Base-by-base conservation (phyloP, 1,140 invertebrate genomes). In the Leptoteleia sp. region DNA sequence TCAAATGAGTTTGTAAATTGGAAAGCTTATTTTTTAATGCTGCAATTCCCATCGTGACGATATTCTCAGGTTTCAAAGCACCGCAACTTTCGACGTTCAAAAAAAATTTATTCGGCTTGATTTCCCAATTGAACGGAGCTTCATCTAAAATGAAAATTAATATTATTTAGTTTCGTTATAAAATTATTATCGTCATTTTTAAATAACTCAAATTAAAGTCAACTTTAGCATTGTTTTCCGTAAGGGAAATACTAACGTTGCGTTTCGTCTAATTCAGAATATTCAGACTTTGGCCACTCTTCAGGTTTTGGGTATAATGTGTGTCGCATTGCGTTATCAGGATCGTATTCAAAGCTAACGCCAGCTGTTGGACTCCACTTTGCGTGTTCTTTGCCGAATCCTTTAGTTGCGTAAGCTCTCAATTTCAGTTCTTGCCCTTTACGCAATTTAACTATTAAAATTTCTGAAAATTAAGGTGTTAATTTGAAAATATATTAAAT, bases 341-440 rank as follows among this genome's bases (percentile, higher is more conserved):
- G 99, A 91, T 99, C 99, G 92, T 99, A 99, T 90, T 99, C 98
- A 90, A 99, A 99, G 31, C 95, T 95, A 8, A 99, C 98, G 61
- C 97, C 97, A 76, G 96, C 96, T 1, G 98, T 99, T 8, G 98
- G 98, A 91, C 99, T 99, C 98, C 98, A 99, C 89, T 99, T 99
- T 0, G 99, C 98, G 91, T 99, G 99, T 87, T 99, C 99, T 88
- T 99, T 99, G 1, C 97, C 98, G 91, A 99, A 99, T 19, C 98
- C 93, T 89, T 95, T 95, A 79, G 98, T 97, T 0, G 98, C 99
- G 92, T 97, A 99, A 11, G 97, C 98, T 83, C 95, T 92, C 8
- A 99, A 90, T 87, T 99, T 99, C 8, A 99, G 85, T 87, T 99
- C 97, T 89, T 99, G 98, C 0, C 98, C 98, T 90, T 99, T 99